phyloP scores from a whole-genome alignment of 2,888 invertebrate species.

The Drosophila anomalata region DNA sequence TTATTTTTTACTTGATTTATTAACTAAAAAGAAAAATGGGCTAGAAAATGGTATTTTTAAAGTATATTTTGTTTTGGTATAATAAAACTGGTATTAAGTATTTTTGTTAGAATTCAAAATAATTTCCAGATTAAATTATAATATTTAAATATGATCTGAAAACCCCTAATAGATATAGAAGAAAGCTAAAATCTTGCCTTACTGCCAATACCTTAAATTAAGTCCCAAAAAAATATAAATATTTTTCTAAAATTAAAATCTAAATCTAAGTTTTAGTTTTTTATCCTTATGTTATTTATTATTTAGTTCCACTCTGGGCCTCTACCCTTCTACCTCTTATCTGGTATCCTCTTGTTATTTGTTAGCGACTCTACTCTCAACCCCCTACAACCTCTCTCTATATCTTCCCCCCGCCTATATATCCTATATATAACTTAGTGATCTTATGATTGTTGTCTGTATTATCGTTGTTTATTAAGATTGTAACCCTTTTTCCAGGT shows the following conservation, averaged over 20 bases:
- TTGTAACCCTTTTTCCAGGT: conserved; percentile 83
- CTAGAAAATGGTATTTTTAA: too few relatives aligned
- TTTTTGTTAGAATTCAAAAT: too few relatives aligned
- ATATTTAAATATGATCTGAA: too few relatives aligned
- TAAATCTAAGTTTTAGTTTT: background rate
- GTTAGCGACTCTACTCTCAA: conserved; percentile 1
- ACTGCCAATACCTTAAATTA: too few relatives aligned
- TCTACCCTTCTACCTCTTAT: background rate
- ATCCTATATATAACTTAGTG: conserved; percentile 22
- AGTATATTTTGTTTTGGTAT: too few relatives aligned
- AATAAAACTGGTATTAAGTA: too few relatives aligned
- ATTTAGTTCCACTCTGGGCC: conserved; percentile 39
- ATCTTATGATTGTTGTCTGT: conserved; percentile 66
- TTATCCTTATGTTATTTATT: conserved; percentile 8
- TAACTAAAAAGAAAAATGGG: too few relatives aligned
- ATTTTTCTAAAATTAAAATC: background rate
- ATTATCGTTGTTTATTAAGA: conserved; percentile 76
- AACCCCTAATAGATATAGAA: too few relatives aligned
- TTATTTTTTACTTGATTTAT: too few relatives aligned
- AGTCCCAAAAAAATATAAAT: too few relatives aligned
- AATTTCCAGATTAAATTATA: too few relatives aligned
- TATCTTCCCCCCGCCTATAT: background rate
- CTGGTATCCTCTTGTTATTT: background rate
- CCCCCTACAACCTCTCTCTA: background rate
- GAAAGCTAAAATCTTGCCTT: background rate